Conservation (phyloP, 37 sponge, comb jelly and placozoan genomes). For the Hexactinellida sp. region DNA sequence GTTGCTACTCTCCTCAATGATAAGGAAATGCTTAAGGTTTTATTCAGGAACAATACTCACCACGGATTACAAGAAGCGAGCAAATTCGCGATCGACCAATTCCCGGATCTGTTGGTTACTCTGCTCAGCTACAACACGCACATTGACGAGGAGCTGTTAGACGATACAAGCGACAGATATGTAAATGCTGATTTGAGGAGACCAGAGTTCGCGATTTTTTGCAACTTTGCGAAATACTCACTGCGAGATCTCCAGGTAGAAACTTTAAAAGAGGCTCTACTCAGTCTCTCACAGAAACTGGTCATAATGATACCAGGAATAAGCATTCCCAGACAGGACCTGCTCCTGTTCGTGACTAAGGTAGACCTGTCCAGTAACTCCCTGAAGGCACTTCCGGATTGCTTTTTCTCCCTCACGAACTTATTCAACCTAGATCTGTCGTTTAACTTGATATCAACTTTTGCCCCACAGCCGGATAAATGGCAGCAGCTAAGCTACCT, state of each 20-base stretch:
- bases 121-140: not conserved
- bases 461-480: constrained; percentile 40
- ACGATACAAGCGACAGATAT: constrained; percentile 5
- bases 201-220: constrained; percentile 17
- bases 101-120: not conserved
- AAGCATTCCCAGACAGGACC: not conserved
- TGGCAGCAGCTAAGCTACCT: constrained; percentile 41
- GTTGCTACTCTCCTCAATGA: constrained; percentile 15
- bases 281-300: not conserved
- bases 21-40: not conserved
- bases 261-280: not conserved
- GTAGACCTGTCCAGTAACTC: constrained; percentile 32
- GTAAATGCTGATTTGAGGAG: not conserved
- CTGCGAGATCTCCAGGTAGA: not conserved
- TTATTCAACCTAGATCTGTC: constrained; percentile 28
- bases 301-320: not conserved
- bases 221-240: constrained; percentile 4
- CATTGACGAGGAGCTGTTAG: constrained; percentile 1
- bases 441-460: constrained; percentile 19
- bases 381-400: constrained; percentile 28
- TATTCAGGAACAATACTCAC: not conserved
- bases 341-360: constrained; percentile 25
- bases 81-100: not conserved
- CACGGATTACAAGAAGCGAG: constrained; percentile 2
- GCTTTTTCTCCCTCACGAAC: constrained; percentile 38